Percentiles rank a stretch among this genome's conserved stretches.
Conservation (phyloP, 2,797 vertebrate genomes). For the Protonibea diacanthus region DNA sequence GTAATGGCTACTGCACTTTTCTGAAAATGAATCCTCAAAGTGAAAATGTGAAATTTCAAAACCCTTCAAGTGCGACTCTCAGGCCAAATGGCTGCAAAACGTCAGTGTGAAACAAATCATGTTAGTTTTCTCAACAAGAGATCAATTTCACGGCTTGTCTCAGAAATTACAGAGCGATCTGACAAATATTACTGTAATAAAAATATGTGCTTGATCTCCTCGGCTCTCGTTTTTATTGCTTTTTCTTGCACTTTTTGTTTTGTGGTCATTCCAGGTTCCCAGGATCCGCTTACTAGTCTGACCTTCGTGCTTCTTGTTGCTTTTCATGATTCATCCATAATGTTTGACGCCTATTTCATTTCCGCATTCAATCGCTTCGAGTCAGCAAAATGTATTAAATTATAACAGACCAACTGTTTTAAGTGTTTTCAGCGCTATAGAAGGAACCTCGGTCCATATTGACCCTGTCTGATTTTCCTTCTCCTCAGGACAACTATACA, state of each 20-base stretch:
- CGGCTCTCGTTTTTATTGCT: not conserved
- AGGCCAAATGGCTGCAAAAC: conserved; percentile 30
- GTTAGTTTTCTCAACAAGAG: conserved; percentile 41
- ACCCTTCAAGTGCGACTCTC: not conserved
- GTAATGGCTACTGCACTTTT: conserved; percentile 27
- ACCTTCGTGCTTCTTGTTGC: conserved; percentile 2
- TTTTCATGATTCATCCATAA: conserved; percentile 1
- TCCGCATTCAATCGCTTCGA: not conserved
- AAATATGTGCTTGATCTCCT: conserved; percentile 25
- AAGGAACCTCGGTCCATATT: conserved; percentile 5
- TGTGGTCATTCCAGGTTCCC: conserved; percentile 1
- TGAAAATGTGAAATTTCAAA: conserved; percentile 42
- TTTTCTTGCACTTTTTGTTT: conserved; percentile 22
- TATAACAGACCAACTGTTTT: conserved; percentile 1
- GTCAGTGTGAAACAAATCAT: conserved; percentile 37
- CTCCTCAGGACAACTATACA: conserved; percentile 92
- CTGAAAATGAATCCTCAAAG: conserved; percentile 36
- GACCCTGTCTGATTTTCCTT: conserved; percentile 34
- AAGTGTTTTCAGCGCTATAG: not conserved
- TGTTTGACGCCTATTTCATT: not conserved
- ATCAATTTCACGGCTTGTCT: conserved; percentile 50
- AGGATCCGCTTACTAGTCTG: not conserved
- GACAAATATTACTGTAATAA: conserved; percentile 9
- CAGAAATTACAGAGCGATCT: conserved; percentile 37
- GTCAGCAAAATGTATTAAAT: not conserved